phyloP scores from a whole-genome alignment of 2,888 invertebrate species.

The Malacosoma neustria region DNA sequence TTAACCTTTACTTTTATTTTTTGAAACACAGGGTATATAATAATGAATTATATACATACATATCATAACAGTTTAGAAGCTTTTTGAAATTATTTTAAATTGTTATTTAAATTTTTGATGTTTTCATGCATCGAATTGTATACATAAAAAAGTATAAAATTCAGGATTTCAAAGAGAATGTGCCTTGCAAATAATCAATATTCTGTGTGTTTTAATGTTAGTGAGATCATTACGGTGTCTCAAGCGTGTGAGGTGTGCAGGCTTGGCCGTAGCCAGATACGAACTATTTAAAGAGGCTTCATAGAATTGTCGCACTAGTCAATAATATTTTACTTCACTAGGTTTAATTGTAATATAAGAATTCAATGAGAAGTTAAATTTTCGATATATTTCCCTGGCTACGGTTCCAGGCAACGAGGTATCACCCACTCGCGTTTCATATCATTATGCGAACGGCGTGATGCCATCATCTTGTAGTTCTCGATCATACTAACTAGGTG shows the following conservation, averaged over 20 bases:
- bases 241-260: conserved; percentile 17
- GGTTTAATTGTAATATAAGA: neutral
- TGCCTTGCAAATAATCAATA: conserved; percentile 74
- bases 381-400: neutral
- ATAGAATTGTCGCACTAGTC: neutral
- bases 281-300: neutral
- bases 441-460: neutral
- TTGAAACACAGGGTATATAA: conserved; percentile 70
- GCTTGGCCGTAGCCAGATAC: neutral
- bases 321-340: neutral
- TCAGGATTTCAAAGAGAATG: conserved; percentile 74
- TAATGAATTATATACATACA: conserved; percentile 57
- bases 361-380: no score
- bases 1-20: conserved; percentile 47
- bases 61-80: conserved; percentile 52
- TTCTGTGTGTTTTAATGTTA: conserved; percentile 70
- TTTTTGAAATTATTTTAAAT: neutral
- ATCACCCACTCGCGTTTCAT: conserved; percentile 3
- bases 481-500: neutral
- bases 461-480: neutral
- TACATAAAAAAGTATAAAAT: conserved; percentile 58
- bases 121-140: conserved; percentile 47
- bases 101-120: conserved; percentile 29
- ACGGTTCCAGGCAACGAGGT: neutral
- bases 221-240: conserved; percentile 48